Conservation (phyloP, 2,888 invertebrate species). For the Petrolisthes manimaculis region DNA sequence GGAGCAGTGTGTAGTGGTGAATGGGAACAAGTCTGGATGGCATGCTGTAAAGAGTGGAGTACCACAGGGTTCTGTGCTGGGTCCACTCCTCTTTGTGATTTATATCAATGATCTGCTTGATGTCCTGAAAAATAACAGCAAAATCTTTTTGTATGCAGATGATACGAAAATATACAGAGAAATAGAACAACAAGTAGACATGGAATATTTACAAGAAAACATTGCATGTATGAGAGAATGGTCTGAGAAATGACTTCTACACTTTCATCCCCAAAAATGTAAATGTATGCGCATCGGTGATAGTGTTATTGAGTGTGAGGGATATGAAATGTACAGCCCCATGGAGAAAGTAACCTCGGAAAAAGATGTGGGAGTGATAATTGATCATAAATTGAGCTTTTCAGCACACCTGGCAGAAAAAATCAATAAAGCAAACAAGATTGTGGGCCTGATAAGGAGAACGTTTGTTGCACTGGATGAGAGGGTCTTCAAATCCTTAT, state of each 20-base stretch:
- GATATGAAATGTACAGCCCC: no score
- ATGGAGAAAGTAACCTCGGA: no score
- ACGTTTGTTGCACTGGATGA: neutral
- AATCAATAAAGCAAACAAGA: conserved; percentile 6
- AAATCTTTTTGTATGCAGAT: conserved; percentile 20
- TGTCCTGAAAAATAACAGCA: neutral
- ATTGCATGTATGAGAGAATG: conserved; percentile 12
- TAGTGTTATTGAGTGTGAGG: no score
- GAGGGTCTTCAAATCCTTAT: neutral
- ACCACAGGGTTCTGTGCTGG: neutral
- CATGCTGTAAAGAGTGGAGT: neutral
- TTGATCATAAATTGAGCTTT: conserved; percentile 18
- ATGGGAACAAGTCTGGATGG: neutral
- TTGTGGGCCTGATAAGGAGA: conserved; percentile 1
- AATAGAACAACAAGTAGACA: neutral
- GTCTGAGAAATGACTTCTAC: conserved; percentile 25
- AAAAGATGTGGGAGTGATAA: no score
- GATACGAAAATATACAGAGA: conserved; percentile 17
- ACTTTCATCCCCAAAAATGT: conserved; percentile 22
- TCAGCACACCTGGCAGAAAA: conserved; percentile 7
- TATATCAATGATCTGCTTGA: neutral
- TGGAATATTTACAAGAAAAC: neutral
- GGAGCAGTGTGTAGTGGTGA: conserved; percentile 3
- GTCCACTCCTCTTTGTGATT: neutral
- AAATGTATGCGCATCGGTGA: conserved; percentile 10